Conservation (phyloP, 1,140 invertebrate species). For the Teleogryllus occipitalis region DNA sequence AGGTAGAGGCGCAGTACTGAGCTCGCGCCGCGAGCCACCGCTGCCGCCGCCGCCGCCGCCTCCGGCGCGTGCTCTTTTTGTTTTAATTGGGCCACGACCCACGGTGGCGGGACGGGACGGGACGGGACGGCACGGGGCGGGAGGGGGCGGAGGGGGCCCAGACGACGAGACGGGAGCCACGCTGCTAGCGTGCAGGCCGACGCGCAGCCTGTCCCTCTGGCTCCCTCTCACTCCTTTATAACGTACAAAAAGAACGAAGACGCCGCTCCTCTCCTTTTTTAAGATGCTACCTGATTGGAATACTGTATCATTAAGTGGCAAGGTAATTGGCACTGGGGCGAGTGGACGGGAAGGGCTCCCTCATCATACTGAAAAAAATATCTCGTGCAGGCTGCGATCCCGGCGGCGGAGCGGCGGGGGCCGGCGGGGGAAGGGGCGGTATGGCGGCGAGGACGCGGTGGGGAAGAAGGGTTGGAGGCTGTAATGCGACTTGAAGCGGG, state of each 20-base stretch:
- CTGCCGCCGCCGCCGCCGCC: too few species aligned
- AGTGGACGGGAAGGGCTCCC: not conserved
- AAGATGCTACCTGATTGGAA: not conserved
- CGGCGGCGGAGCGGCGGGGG: too few species aligned
- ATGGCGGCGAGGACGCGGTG: not conserved
- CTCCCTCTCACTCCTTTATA: not conserved
- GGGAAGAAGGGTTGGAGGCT: not conserved
- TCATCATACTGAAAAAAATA: conserved; percentile 1
- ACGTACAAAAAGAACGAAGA: not conserved
- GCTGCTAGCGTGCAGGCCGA: too few species aligned
- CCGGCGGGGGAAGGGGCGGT: too few species aligned
- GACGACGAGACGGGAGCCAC: too few species aligned
- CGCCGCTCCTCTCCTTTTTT: not conserved
- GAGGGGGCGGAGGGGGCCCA: too few species aligned
- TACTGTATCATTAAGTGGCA: conserved; percentile 4
- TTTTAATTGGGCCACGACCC: not conserved
- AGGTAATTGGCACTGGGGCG: not conserved
- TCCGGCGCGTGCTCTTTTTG: not conserved
- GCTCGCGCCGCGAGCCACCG: not conserved
- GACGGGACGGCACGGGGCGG: too few species aligned
- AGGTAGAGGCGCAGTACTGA: not conserved
- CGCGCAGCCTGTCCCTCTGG: not conserved
- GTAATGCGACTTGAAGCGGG: not conserved
- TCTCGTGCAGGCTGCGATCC: not conserved
- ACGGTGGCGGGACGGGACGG: not conserved